These are phyloP conservation scores for Syrrhaptes paradoxus DNA, from an alignment of 2,113 vertebrate genomes.

Conservation along the genomic window DNA sequence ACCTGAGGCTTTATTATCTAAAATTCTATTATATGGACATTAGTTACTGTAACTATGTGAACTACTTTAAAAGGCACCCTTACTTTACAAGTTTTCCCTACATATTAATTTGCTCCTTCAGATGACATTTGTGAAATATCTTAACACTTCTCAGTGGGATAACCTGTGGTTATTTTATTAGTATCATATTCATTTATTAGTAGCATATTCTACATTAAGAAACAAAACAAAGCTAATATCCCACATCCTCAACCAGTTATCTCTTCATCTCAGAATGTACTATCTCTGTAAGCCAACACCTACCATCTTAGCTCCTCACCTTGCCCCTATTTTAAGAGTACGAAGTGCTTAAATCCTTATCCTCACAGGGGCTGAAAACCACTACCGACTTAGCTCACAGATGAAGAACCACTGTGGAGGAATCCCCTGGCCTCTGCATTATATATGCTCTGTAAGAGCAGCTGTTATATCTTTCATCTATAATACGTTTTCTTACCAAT, in stretches of 20 bases:
- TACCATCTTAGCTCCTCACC: not conserved
- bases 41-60: not conserved
- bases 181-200: too few relatives aligned
- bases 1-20: not conserved
- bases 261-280: not conserved
- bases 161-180: not conserved
- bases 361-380: not conserved
- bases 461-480: not conserved
- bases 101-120: not conserved
- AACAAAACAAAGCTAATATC: not conserved
- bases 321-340: not conserved
- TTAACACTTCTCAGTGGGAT: not conserved
- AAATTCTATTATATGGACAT: not conserved
- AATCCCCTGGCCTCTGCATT: not conserved
- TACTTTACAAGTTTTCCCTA: not conserved
- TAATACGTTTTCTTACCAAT: conserved; percentile 69
- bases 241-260: not conserved
- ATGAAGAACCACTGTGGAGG: not conserved
- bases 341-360: not conserved
- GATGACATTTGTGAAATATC: not conserved
- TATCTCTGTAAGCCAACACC: not conserved
- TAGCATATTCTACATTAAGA: not conserved
- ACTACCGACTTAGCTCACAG: not conserved
- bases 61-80: not conserved
- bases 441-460: not conserved